Conservation (phyloP, 2,888 invertebrate species). For the Drosophila prolongata region DNA sequence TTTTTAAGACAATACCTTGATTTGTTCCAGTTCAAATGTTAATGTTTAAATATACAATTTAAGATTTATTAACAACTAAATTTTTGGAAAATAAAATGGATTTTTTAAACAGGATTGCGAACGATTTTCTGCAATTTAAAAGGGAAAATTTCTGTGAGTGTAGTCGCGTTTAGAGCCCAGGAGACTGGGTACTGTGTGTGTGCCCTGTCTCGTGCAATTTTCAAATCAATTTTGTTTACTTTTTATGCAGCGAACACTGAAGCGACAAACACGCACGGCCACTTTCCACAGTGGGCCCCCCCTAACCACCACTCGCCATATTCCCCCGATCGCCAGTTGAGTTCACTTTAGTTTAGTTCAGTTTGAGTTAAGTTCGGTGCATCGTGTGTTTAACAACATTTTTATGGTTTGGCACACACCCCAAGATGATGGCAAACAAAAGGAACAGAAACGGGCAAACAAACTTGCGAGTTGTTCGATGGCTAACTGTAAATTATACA, state of each 20-base stretch:
- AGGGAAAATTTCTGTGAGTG: neutral
- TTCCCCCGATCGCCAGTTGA: conserved; percentile 25
- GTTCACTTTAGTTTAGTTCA: conserved; percentile 1
- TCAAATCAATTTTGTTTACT: conserved; percentile 82
- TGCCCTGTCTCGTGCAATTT: conserved; percentile 70
- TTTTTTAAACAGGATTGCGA: neutral
- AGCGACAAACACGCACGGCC: conserved; percentile 72
- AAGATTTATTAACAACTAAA: no score
- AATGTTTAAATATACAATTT: no score
- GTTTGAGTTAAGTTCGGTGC: conserved; percentile 21
- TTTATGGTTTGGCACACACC: conserved; percentile 83
- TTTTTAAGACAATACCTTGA: no score
- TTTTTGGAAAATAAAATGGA: no score
- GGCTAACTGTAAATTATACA: conserved; percentile 83
- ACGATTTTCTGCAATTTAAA: neutral
- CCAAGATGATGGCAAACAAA: conserved; percentile 56
- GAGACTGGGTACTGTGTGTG: conserved; percentile 28
- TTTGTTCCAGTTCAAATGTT: no score
- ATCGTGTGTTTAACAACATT: conserved; percentile 82
- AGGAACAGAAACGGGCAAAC: conserved; percentile 25
- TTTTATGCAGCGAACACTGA: conserved; percentile 60
- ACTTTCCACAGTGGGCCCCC: conserved; percentile 48
- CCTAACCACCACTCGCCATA: conserved; percentile 9
- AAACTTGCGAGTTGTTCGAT: conserved; percentile 34
- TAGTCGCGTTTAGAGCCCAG: conserved; percentile 11